Conservation (phyloP, 2,888 invertebrate genomes). For the Lampropteryx suffumata region DNA sequence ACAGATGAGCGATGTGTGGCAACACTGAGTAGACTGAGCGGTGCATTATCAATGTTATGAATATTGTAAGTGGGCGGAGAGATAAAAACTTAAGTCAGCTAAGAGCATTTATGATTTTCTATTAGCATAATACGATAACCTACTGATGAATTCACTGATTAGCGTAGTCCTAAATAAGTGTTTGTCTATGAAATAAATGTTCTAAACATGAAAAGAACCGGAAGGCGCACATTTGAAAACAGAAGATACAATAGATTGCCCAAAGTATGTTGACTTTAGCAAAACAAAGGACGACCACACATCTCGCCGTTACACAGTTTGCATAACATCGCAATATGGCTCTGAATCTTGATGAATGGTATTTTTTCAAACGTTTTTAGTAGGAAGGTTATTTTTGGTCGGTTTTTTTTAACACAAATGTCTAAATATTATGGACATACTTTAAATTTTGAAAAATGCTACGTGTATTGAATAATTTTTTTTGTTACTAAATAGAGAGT, state of each 20-base stretch:
- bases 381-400: too few relatives aligned
- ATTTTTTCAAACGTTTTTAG: slow-evolving; percentile 3
- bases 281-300: slow-evolving; percentile 64
- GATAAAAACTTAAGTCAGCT: slow-evolving; percentile 26
- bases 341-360: too few relatives aligned
- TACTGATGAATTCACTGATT: slow-evolving; percentile 17
- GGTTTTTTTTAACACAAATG: too few relatives aligned
- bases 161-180: slow-evolving; percentile 25
- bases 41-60: slow-evolving; percentile 20
- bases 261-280: slow-evolving; percentile 57
- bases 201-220: slow-evolving; percentile 38
- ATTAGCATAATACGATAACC: slow-evolving; percentile 25
- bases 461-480: too few relatives aligned
- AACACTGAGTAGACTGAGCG: slow-evolving; percentile 19
- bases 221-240: slow-evolving; percentile 36
- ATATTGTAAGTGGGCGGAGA: slow-evolving; percentile 29
- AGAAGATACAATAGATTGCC: slow-evolving; percentile 44
- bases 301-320: slow-evolving; percentile 30
- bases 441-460: too few relatives aligned
- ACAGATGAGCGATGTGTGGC: slow-evolving; percentile 29
- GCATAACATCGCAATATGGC: slow-evolving; percentile 19
- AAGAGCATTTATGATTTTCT: slow-evolving; percentile 28
- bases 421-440: too few relatives aligned
- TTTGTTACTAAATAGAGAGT: too few relatives aligned
- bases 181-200: slow-evolving; percentile 34